These are phyloP conservation scores for Anadara kagoshimensis DNA, from an alignment of 1,140 invertebrate genomes.

Conservation along the genomic window DNA sequence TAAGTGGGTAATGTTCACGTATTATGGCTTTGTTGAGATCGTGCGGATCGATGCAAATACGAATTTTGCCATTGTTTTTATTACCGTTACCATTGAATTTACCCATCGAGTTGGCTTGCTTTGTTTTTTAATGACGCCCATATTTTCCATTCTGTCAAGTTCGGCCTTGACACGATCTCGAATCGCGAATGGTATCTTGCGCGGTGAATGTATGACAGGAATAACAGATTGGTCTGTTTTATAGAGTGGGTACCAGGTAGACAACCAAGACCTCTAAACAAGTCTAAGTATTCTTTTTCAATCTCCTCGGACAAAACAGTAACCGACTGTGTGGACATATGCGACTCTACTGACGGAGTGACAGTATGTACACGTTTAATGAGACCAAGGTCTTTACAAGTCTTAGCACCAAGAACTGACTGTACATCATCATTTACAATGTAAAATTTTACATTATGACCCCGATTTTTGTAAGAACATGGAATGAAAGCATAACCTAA, in stretches of 20 bases:
- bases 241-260: too few species aligned
- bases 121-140: too few species aligned
- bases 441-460: too few species aligned
- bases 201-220: slow-evolving; percentile 51
- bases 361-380: too few species aligned
- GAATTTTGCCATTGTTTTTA: too few species aligned
- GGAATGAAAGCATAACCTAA: background rate
- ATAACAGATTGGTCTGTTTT: slow-evolving; percentile 43
- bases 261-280: slow-evolving; percentile 29
- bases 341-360: background rate
- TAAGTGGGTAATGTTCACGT: slow-evolving; percentile 46
- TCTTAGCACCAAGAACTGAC: too few species aligned
- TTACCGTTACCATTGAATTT: too few species aligned
- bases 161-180: slow-evolving; percentile 36
- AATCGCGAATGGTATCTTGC: slow-evolving; percentile 55
- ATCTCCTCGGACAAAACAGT: background rate
- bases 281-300: background rate
- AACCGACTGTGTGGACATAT: background rate
- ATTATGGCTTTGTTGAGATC: slow-evolving; percentile 49
- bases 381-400: too few species aligned
- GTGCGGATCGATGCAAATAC: too few species aligned
- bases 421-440: too few species aligned
- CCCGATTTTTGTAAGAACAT: too few species aligned
- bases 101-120: too few species aligned
- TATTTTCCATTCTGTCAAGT: slow-evolving; percentile 42